Evolutionary conservation across 2,888 invertebrate genomes (phyloP).

Genomic region (Rhodophaea formosa): DNA sequence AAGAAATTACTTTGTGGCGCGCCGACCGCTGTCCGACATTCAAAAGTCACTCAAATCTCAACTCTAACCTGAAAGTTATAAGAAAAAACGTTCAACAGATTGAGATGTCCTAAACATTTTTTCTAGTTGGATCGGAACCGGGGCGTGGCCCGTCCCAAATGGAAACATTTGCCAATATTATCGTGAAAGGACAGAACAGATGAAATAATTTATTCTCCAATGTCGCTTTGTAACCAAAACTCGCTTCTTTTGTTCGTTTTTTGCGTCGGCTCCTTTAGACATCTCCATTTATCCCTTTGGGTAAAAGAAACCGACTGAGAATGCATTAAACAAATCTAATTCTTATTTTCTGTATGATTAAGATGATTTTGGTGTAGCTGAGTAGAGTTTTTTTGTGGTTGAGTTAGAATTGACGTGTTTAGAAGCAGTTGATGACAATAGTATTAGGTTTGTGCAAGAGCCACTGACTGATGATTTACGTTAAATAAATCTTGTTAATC

Average conservation of each 20-base stretch:
- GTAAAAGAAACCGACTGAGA: slow-evolving; percentile 62
- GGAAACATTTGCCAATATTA: slow-evolving; percentile 82
- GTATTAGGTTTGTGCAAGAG: slow-evolving; percentile 76
- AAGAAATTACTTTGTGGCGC: slow-evolving; percentile 72
- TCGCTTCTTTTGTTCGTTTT: slow-evolving; percentile 72
- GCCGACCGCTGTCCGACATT: slow-evolving; percentile 53
- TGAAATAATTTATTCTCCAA: slow-evolving; percentile 80
- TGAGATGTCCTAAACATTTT: slow-evolving; percentile 29
- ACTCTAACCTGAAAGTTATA: slow-evolving; percentile 27
- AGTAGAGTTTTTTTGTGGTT: slow-evolving; percentile 33
- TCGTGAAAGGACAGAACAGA: slow-evolving; percentile 78
- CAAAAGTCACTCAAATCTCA: slow-evolving; percentile 23
- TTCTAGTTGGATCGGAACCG: slow-evolving; percentile 51
- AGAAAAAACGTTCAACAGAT: slow-evolving; percentile 23
- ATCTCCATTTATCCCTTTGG: slow-evolving; percentile 73
- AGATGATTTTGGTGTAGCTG: slow-evolving; percentile 24
- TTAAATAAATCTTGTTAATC: slow-evolving; percentile 62
- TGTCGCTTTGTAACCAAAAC: slow-evolving; percentile 79
- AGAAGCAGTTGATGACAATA: slow-evolving; percentile 71
- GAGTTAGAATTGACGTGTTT: slow-evolving; percentile 45
- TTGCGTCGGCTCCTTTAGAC: slow-evolving; percentile 73
- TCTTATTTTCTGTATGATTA: slow-evolving; percentile 29
- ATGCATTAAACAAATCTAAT: slow-evolving; percentile 26
- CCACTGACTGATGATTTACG: slow-evolving; percentile 61
- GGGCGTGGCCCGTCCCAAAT: slow-evolving; percentile 78